Conservation (phyloP, 1,140 invertebrate species). For the Luehdorfia chinensis region DNA sequence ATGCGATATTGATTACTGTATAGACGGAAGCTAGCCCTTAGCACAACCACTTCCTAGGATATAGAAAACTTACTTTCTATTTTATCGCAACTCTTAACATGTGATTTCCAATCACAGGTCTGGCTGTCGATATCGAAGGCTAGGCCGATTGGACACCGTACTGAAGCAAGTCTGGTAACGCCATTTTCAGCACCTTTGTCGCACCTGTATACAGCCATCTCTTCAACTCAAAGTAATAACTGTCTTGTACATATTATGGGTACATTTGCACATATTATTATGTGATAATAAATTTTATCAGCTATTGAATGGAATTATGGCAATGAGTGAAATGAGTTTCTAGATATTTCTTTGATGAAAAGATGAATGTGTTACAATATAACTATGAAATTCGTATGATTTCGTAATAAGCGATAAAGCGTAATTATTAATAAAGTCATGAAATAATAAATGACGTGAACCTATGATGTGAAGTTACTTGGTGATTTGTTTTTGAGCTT, state of each 20-base stretch:
- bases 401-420: too few species aligned
- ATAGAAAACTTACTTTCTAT: conserved; percentile 90
- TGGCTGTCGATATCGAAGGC: conserved; percentile 96
- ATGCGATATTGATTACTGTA: conserved; percentile 15
- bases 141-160: conserved; percentile 92
- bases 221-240: conserved; percentile 33
- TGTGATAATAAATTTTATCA: too few species aligned
- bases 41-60: conserved; percentile 57
- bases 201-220: conserved; percentile 83
- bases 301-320: too few species aligned
- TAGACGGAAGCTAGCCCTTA: conserved; percentile 58
- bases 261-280: too few species aligned
- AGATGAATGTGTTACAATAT: too few species aligned
- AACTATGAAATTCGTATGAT: too few species aligned
- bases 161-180: conserved; percentile 89
- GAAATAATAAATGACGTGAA: too few species aligned
- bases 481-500: too few species aligned
- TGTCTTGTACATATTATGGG: too few species aligned
- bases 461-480: too few species aligned
- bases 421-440: too few species aligned
- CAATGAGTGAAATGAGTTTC: neutral
- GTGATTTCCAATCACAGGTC: conserved; percentile 96
- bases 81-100: conserved; percentile 96
- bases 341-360: too few species aligned
- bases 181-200: conserved; percentile 92